Evolutionary conservation across 2,113 vertebrate species (phyloP).

Genomic region (Chaetodon auriga): DNA sequence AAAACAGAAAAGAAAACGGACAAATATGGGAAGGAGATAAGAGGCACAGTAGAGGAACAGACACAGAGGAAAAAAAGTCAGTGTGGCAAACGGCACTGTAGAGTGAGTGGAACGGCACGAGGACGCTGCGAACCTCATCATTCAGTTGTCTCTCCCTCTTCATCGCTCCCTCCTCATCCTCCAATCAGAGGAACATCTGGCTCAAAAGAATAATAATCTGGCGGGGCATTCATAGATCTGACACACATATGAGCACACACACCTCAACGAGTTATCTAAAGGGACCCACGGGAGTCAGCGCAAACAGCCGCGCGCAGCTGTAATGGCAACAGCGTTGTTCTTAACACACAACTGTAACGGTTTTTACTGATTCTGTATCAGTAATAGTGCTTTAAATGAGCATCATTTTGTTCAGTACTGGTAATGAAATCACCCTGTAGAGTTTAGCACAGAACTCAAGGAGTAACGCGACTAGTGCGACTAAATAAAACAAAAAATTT

Average conservation of each 20-base stretch:
- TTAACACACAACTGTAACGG: constrained; percentile 15
- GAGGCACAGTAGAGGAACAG: constrained; percentile 34
- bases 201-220: constrained; percentile 69
- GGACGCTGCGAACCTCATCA: constrained; percentile 50
- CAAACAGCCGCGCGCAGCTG: constrained; percentile 42
- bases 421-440: background rate
- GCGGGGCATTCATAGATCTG: constrained; percentile 55
- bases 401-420: constrained; percentile 1
- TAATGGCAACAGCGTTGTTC: constrained; percentile 40
- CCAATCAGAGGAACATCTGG: constrained; percentile 82
- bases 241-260: constrained; percentile 43
- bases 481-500: constrained; percentile 33
- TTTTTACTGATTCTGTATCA: constrained; percentile 32
- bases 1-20: constrained; percentile 55
- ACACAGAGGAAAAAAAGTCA: constrained; percentile 13
- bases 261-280: constrained; percentile 49
- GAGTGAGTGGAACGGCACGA: constrained; percentile 24
- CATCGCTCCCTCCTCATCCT: constrained; percentile 62
- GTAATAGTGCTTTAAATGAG: constrained; percentile 25
- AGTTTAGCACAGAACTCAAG: background rate
- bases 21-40: constrained; percentile 62
- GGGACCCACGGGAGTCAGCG: constrained; percentile 47
- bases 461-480: constrained; percentile 21
- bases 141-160: constrained; percentile 58
- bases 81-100: constrained; percentile 37